Base-by-base conservation (phyloP, 2,113 vertebrate genomes). In the Gobio gobio region DNA sequence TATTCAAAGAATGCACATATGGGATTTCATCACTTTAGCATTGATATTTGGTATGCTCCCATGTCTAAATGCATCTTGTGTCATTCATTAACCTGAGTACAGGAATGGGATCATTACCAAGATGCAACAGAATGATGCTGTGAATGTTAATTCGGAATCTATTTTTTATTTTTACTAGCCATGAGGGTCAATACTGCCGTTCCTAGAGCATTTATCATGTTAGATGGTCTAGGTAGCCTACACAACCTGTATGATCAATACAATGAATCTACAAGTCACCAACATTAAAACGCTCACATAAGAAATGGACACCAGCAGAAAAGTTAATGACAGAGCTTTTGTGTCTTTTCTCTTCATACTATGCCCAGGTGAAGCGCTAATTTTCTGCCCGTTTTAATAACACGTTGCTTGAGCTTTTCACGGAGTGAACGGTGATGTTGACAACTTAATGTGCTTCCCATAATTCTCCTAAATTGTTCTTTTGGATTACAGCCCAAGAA, bases 401-500 rank as follows among this genome's bases (percentile, higher is more conserved):
- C 78, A 86, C 40, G 47, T 75, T 88, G 54, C 85, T 63, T 49
- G 33, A 68, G 82, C 83, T 78, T 90, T 86, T 88, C 88, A 88
- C 79, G 79, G 89, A 92, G 80, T 66, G 86, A 94, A 88, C 76
- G 59, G 63, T 61, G 88, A 90, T 92, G 91, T 92, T 93, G 92
- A 94, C 93, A 94, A 91, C 87, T 93, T 94, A 90, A 93, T 90
- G 89, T 89, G 90, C 87, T 88, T 90, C 84, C 78, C 90, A 93
- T 94, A 93, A 93, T 92, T 93, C 90, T 90, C 90, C 90, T 91
- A 93, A 94, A 94, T 93, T 91, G 91, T 92, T 85, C 87, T 94
- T 92, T 89, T 94, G 93, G 94, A 94, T 83, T 85, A 20, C 8
- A 87, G 92, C 93, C 93, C 89, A 89, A 92, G 70, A 89, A 88